These are phyloP conservation scores for Meriones unguiculatus DNA, from an alignment of 2,113 vertebrate genomes.

Conservation along the genomic window DNA sequence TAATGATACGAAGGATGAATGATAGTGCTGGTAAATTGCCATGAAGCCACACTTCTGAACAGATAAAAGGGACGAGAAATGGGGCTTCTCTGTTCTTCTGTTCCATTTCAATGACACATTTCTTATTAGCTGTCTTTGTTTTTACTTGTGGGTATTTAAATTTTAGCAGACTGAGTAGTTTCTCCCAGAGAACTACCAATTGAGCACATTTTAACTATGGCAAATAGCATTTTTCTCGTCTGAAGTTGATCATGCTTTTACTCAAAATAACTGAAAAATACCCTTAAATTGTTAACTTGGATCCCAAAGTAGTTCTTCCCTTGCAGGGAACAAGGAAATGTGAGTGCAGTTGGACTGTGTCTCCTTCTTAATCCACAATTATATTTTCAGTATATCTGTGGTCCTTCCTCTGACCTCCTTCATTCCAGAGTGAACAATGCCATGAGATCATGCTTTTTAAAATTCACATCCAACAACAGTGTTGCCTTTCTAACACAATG, in stretches of 20 bases:
- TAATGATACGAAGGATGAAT: conserved; percentile 71
- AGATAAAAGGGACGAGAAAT: conserved; percentile 73
- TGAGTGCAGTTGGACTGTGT: not conserved
- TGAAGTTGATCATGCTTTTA: conserved; percentile 48
- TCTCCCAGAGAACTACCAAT: conserved; percentile 66
- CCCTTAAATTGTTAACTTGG: conserved; percentile 46
- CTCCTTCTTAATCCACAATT: not conserved
- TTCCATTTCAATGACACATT: conserved; percentile 72
- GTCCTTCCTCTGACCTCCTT: not conserved
- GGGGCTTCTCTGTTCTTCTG: conserved; percentile 60
- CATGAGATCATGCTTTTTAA: not conserved
- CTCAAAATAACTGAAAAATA: conserved; percentile 49
- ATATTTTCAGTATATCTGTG: not conserved
- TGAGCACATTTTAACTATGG: conserved; percentile 48
- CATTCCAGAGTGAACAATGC: not conserved
- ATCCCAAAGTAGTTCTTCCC: conserved; percentile 47
- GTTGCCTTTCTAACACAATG: not conserved
- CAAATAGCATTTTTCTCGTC: conserved; percentile 64
- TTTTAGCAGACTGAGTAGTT: conserved; percentile 70
- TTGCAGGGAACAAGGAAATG: conserved; percentile 28
- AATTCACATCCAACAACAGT: not conserved
- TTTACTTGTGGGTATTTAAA: conserved; percentile 74
- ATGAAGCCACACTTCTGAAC: conserved; percentile 51
- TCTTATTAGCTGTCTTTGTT: conserved; percentile 78
- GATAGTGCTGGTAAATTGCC: conserved; percentile 60